phyloP scores from a whole-genome alignment of 2,888 invertebrate genomes.

The Lepidonotus clava region DNA sequence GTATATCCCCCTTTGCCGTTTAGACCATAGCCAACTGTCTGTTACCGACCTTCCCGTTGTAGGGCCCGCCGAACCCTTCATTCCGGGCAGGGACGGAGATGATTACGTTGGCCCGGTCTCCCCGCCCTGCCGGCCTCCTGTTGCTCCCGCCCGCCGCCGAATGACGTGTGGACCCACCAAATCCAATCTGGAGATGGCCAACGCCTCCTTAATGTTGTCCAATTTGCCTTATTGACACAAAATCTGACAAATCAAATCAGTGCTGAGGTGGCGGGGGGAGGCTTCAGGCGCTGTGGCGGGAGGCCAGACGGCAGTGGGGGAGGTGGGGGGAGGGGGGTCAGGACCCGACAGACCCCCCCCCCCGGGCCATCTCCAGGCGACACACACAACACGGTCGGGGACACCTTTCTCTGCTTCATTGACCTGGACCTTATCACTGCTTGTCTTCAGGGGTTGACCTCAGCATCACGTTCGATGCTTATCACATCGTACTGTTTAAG shows the following conservation, averaged over 20 bases:
- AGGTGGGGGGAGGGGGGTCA: neutral
- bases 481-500: too few relatives aligned
- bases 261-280: neutral
- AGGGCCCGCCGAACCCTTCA: too few relatives aligned
- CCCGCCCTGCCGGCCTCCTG: neutral
- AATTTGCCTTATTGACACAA: conserved; percentile 49
- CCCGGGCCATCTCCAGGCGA: neutral
- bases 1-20: too few relatives aligned
- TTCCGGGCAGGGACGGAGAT: neutral
- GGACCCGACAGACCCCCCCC: neutral
- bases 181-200: neutral
- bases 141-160: neutral
- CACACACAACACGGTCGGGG: neutral
- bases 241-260: conserved; percentile 44
- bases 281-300: neutral
- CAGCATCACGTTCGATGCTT: too few relatives aligned
- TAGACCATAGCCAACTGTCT: too few relatives aligned
- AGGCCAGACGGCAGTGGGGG: neutral
- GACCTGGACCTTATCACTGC: neutral
- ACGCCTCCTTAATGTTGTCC: conserved; percentile 33
- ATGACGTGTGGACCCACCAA: neutral
- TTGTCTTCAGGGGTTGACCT: too few relatives aligned
- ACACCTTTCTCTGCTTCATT: neutral
- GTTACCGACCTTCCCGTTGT: too few relatives aligned
- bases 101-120: neutral